These are phyloP conservation scores for Lottia scabra DNA, from an alignment of 2,888 invertebrate species.

Conservation along the genomic window DNA sequence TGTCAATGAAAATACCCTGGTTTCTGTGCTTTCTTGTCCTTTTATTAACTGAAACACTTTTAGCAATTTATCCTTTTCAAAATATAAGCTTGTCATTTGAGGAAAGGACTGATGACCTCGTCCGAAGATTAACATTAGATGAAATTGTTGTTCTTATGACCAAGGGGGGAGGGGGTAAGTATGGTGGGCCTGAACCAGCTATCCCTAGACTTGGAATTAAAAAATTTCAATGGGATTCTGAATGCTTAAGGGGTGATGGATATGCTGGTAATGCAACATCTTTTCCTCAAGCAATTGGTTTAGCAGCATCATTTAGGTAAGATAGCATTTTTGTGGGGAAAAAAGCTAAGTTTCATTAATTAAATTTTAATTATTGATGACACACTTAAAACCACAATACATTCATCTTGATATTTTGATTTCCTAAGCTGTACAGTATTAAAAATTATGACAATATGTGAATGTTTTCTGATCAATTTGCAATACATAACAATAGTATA, in stretches of 20 bases:
- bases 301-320: conserved; percentile 58
- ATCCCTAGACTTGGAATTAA: conserved; percentile 50
- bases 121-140: conserved; percentile 51
- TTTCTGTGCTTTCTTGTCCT: no score
- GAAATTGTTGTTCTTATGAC: conserved; percentile 57
- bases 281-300: conserved; percentile 55
- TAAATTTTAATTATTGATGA: no score
- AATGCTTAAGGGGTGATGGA: conserved; percentile 56
- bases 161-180: conserved; percentile 42
- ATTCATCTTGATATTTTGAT: no score
- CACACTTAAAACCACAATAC: no score
- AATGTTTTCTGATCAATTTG: no score
- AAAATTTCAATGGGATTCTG: conserved; percentile 54
- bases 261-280: conserved; percentile 49
- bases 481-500: no score
- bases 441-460: no score
- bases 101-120: conserved; percentile 58
- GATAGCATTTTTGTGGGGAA: neutral
- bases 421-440: no score
- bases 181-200: conserved; percentile 40
- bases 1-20: no score
- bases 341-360: no score
- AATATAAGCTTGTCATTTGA: conserved; percentile 58
- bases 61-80: conserved; percentile 51
- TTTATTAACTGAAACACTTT: no score